Evolutionary conservation across 2,113 vertebrate species (phyloP), one percentile per base, ranked within the genome.

Genomic region (Ceyx melanurus): DNA sequence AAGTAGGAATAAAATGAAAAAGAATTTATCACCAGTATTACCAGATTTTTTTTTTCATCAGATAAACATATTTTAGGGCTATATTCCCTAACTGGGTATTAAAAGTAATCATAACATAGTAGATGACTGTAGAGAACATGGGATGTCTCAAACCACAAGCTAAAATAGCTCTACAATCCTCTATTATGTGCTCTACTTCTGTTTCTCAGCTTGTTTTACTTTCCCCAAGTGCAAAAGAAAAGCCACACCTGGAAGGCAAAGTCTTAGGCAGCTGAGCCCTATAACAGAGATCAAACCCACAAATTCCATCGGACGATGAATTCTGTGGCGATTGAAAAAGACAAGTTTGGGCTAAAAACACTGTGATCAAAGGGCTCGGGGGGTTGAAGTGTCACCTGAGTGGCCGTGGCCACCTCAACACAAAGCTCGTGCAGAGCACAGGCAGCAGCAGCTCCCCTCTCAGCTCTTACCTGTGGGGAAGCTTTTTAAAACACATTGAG

Each of bases 391-490:
- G 9, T 12, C 28, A 8, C 1, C 20, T 33, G 13, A 20, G 28
- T 15, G 19, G 0, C 37, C 23, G 14, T 0, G 2, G 6, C 12
- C 68, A 12, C 17, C 48, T 21, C 26, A 15, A 15, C 28, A 5
- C 1, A 26, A 3, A 1, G 1, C 28, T 31, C 4, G 13, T 5
- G 6, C 1, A 9, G 31, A 77, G 62, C 33, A 5, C 0, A 3
- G 40, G 20, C 48, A 74, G 6, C 22, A 4, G 6, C 19, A 4
- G 11, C 33, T 7, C 56, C 15, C n/a, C 61, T 14, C 14, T 0
- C 21, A 5, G 15, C 8, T 12, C 20, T 40, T 21, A 64, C 53
- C 35, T 29, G 2, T 3, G 13, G 7, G 82, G 28, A 60, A 72
- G 22, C 10, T 29, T 57, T 45, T 29, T 3, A 5, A 31, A 33